Evolutionary conservation across 1,140 invertebrate species (phyloP), one percentile per base, ranked within the genome.

Genomic region (Drosophila repletoides): DNA sequence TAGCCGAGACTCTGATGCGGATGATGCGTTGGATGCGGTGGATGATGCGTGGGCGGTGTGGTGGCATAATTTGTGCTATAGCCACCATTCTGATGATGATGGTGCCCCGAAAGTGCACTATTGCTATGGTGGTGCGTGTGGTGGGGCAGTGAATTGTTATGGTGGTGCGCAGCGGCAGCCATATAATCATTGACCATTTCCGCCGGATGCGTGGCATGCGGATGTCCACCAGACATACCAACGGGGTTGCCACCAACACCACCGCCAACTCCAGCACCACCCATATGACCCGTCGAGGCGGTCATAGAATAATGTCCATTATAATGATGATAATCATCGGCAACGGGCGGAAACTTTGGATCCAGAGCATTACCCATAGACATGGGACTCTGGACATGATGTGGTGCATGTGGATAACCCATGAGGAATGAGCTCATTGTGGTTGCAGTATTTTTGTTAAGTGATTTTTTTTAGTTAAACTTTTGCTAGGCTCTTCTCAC

Each of bases 351-450:
- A 61, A 89, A 90, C 70, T 90, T 90, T 2, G 89, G 89, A 43
- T 90, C 89, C 58, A 89, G 67, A 6, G 83, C 67, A 38, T 84
- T 87, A 48, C 84, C 81, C 88, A 89, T 89, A 61, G 79, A 79
- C 88, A 90, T 90, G 66, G 88, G 88, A 31, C 72, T 89, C 63
- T 90, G 89, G 55, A 90, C 87, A 41, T 92, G 92, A 59, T 92
- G 92, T 28, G 88, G 88, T 26, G 88, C 88, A 69, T 92, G 91
- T 59, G 91, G 87, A 58, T 90, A 90, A 58, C 89, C 89, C 89
- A 90, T 90, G 76, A 90, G 76, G 59, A 90, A 90, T 73, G 89
- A 90, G 84, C 89, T 90, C 89, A 90, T 90, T 36, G 64, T 64
- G 36, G 21, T 29, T 56, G 28, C 22, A 52, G 15, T 29, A 28